These are phyloP conservation scores for Todiramphus chloris DNA, from an alignment of 2,113 vertebrate species.

Conservation along the genomic window DNA sequence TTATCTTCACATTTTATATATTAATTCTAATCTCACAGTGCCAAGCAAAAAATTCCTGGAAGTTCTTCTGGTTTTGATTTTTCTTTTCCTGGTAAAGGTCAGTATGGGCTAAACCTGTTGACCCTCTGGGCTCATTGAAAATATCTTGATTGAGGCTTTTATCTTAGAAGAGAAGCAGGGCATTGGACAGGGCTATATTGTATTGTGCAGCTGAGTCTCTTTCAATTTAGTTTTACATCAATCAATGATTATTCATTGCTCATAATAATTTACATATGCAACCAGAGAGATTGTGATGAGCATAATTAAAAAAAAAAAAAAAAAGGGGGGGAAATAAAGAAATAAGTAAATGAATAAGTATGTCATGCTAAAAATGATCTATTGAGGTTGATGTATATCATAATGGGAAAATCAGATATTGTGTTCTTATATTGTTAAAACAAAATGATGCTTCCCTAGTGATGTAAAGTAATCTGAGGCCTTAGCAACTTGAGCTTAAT, in stretches of 20 bases:
- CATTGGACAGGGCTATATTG: background rate
- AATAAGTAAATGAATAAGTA: background rate
- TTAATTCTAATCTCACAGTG: background rate
- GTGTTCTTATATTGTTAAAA: background rate
- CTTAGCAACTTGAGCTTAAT: background rate
- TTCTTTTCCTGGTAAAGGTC: background rate
- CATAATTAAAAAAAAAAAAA: background rate
- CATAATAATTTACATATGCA: slow-evolving; percentile 25
- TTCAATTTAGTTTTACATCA: slow-evolving; percentile 24
- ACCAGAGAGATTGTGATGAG: background rate
- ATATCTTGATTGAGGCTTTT: background rate
- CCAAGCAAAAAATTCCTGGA: background rate
- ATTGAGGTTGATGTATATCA: background rate
- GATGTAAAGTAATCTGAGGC: background rate
- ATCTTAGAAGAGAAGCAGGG: background rate
- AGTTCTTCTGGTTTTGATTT: background rate
- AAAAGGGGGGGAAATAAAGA: background rate
- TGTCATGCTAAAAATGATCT: background rate
- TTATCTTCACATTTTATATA: background rate
- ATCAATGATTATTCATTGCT: background rate
- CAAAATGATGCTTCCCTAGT: background rate
- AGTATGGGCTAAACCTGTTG: background rate
- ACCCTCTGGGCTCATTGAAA: background rate
- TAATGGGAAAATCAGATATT: background rate
- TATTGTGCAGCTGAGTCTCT: background rate